phyloP scores from a whole-genome alignment of 1,140 invertebrate species.

The Saccostrea cuccullata region DNA sequence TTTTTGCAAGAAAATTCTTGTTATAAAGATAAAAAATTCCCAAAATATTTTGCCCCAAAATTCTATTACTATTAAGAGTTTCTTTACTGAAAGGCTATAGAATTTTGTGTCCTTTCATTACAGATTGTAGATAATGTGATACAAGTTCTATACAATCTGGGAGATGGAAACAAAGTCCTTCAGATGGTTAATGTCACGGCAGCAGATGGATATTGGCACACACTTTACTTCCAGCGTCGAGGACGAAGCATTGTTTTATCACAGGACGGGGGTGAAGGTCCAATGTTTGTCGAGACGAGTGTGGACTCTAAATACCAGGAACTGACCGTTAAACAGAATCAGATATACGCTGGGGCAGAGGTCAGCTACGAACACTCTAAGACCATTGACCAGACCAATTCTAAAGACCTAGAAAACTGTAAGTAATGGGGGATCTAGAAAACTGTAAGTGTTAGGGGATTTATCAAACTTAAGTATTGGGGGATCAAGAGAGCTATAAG shows the following conservation, averaged over 20 bases:
- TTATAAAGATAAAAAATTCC: too few species aligned
- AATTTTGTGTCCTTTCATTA: constrained; percentile 28
- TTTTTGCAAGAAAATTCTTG: neutral
- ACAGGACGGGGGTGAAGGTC: constrained; percentile 95
- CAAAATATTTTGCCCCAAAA: too few species aligned
- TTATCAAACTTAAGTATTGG: too few species aligned
- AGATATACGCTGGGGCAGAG: constrained; percentile 52
- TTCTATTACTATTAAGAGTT: too few species aligned
- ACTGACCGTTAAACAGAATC: constrained; percentile 31
- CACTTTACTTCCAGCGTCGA: constrained; percentile 87
- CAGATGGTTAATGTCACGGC: constrained; percentile 93
- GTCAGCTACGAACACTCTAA: constrained; percentile 39
- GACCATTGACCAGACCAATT: constrained; percentile 19
- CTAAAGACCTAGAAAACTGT: constrained; percentile 50
- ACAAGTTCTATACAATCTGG: constrained; percentile 87
- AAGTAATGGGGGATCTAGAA: constrained; percentile 4
- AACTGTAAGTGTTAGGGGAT: too few species aligned
- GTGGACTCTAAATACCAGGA: constrained; percentile 46
- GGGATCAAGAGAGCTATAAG: too few species aligned
- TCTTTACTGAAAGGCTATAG: too few species aligned
- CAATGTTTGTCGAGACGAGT: constrained; percentile 92
- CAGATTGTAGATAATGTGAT: constrained; percentile 92
- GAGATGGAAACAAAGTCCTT: constrained; percentile 90
- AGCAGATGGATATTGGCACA: constrained; percentile 98
- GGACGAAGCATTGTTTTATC: constrained; percentile 95